Percentiles rank a stretch among this genome's conserved stretches.
Conservation (phyloP, 2,113 vertebrate species). For the Aegotheles bennettii region DNA sequence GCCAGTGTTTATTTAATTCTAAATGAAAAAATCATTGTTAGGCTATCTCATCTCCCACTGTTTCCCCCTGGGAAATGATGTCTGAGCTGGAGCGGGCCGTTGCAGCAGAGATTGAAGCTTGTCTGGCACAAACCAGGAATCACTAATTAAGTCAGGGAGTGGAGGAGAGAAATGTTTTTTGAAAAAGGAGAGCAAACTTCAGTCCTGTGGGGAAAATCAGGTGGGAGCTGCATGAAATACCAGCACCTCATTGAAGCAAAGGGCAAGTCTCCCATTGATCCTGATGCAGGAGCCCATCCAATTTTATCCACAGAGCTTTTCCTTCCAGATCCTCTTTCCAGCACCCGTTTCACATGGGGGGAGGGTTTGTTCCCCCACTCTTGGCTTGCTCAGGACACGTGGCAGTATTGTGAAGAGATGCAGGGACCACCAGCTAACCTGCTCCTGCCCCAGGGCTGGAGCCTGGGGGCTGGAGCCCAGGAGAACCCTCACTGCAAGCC, state of each 20-base stretch:
- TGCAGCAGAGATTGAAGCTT: background rate
- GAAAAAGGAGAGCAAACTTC: background rate
- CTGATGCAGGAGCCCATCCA: background rate
- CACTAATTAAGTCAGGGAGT: background rate
- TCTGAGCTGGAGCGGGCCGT: background rate
- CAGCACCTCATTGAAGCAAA: background rate
- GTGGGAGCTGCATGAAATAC: background rate
- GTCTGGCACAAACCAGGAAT: conserved; percentile 3
- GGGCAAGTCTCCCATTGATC: background rate
- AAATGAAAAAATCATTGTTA: background rate
- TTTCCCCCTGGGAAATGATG: background rate
- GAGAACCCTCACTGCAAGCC: background rate
- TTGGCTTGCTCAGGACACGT: background rate
- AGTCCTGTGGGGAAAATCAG: background rate
- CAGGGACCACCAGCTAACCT: background rate
- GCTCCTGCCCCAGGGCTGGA: rapidly evolving
- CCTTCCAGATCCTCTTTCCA: background rate
- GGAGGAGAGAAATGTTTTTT: background rate
- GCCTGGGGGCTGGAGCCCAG: background rate
- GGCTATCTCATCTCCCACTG: background rate
- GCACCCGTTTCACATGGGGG: background rate
- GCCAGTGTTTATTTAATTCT: conserved; percentile 4
- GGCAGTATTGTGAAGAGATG: background rate
- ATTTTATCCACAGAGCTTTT: background rate
- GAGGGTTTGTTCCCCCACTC: background rate